These are phyloP conservation scores for Galaxias olidus DNA, from an alignment of 2,797 vertebrate genomes.

Conservation along the genomic window DNA sequence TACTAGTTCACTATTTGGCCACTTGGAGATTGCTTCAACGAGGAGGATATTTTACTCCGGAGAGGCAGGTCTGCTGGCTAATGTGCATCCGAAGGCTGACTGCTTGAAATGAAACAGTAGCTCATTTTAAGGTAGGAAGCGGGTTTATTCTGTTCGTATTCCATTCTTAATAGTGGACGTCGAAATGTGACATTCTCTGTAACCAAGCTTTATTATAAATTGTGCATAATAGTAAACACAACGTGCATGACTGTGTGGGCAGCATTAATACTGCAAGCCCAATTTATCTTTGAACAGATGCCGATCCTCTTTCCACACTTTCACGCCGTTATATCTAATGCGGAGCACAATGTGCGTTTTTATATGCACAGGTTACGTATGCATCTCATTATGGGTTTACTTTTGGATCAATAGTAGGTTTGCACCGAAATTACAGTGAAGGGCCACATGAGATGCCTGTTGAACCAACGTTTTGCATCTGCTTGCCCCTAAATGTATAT, in stretches of 20 bases:
- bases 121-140: constrained; percentile 69
- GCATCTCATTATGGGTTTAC: too few species aligned
- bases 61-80: constrained; percentile 57
- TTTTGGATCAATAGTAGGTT: too few species aligned
- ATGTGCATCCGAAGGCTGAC: constrained; percentile 61
- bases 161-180: constrained; percentile 26
- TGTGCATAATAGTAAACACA: constrained; percentile 17
- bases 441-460: too few species aligned
- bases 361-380: too few species aligned
- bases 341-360: too few species aligned
- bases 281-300: too few species aligned
- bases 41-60: constrained; percentile 60
- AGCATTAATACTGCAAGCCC: not conserved
- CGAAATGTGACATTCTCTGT: constrained; percentile 42
- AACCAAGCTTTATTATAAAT: constrained; percentile 35
- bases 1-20: constrained; percentile 39
- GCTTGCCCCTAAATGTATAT: too few species aligned
- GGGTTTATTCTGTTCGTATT: constrained; percentile 32
- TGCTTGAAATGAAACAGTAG: constrained; percentile 66
- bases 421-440: too few species aligned
- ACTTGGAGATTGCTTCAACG: constrained; percentile 65
- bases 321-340: too few species aligned
- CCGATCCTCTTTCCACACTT: too few species aligned
- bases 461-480: too few species aligned
- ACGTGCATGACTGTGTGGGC: constrained; percentile 22